A percentile compares a stretch with the other conserved stretches of the same genome.
Evolutionary conservation across 2,888 invertebrate genomes (phyloP).

Genomic region (Lepidochrysops patricia): DNA sequence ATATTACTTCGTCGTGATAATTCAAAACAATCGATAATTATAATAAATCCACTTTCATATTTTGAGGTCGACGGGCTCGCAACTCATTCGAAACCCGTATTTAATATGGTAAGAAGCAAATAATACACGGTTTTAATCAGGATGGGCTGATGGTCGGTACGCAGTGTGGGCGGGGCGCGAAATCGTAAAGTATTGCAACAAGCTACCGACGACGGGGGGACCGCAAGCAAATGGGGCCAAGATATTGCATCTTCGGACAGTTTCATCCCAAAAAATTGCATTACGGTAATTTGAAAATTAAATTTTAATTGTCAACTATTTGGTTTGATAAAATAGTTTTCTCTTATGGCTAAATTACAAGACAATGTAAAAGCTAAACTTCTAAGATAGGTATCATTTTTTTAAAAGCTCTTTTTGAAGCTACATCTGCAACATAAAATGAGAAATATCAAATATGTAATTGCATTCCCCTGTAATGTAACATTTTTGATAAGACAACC

Average conservation of each 20-base stretch:
- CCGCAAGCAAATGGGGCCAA: not conserved
- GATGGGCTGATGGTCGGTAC: conserved; percentile 39
- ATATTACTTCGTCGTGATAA: not conserved
- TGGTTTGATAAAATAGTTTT: no score
- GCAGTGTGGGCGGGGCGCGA: conserved; percentile 48
- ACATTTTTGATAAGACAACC: no score
- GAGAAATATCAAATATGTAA: no score
- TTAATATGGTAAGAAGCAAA: conserved; percentile 25
- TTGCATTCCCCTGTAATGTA: no score
- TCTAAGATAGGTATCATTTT: no score
- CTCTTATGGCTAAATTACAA: no score
- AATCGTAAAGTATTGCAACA: conserved; percentile 60
- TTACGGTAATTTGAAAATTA: no score
- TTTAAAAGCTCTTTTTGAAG: no score
- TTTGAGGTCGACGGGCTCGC: conserved; percentile 13
- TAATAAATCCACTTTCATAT: conserved; percentile 12
- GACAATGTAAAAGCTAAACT: no score
- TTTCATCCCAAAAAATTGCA: conserved; percentile 29
- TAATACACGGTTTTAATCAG: conserved; percentile 52
- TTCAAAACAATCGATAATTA: conserved; percentile 24
- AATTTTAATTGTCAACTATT: no score
- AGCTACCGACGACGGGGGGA: conserved; percentile 50
- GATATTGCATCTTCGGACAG: not conserved
- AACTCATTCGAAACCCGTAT: conserved; percentile 16
- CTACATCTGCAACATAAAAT: no score